Evolutionary conservation across 2,888 invertebrate genomes (phyloP).

Genomic region (Rhagonycha fulva): DNA sequence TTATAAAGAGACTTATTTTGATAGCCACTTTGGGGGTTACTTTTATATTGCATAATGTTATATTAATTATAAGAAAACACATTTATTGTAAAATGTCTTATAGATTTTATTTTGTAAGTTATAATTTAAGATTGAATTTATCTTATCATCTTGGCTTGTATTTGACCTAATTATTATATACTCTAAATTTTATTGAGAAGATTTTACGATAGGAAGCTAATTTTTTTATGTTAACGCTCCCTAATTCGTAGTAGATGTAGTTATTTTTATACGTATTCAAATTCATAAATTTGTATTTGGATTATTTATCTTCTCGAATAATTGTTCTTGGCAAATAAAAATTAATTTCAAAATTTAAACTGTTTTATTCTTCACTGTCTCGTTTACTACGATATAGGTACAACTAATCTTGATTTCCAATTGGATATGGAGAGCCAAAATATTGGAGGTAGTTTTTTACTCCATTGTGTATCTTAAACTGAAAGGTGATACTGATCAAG

Average conservation of each 20-base stretch:
- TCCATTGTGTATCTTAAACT: no score
- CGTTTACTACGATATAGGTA: no score
- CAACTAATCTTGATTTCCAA: no score
- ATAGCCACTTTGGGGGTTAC: slow-evolving; percentile 1
- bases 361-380: background rate
- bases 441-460: no score
- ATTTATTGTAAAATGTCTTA: background rate
- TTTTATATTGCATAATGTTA: slow-evolving; percentile 3
- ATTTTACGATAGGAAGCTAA: background rate
- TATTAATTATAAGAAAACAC: background rate
- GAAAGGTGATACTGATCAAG: no score
- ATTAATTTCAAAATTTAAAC: background rate
- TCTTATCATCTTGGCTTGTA: background rate
- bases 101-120: slow-evolving; percentile 1
- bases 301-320: background rate
- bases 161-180: background rate
- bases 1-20: background rate
- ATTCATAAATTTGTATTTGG: background rate
- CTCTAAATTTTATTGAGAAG: background rate
- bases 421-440: no score
- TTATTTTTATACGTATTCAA: background rate
- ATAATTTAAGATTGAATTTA: background rate
- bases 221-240: background rate
- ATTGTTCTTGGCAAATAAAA: background rate
- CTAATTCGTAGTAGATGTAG: background rate